Percentiles rank a stretch among this genome's conserved stretches.
Conservation (phyloP, 2,888 invertebrate genomes). For the Trissolcus japonicus region DNA sequence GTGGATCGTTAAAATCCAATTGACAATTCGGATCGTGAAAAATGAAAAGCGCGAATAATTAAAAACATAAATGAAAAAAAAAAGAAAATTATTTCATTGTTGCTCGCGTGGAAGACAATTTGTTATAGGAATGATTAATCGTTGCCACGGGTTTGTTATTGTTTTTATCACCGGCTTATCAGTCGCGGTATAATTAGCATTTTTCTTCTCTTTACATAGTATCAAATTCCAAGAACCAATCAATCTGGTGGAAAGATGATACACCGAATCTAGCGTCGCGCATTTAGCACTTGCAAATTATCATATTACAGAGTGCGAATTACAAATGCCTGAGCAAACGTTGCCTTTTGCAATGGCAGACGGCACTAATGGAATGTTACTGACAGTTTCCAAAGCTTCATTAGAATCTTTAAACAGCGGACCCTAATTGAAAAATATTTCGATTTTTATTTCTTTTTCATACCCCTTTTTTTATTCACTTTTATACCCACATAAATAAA, state of each 20-base stretch:
- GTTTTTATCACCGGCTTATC: too few relatives aligned
- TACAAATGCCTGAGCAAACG: constrained; percentile 10
- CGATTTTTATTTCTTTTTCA: background rate
- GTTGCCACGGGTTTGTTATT: too few relatives aligned
- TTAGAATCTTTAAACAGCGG: too few relatives aligned
- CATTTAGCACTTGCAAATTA: constrained; percentile 8
- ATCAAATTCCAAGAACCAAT: constrained; percentile 1
- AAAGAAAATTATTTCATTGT: too few relatives aligned
- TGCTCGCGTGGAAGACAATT: too few relatives aligned
- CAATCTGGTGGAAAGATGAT: constrained; percentile 2
- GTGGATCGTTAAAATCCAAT: too few relatives aligned
- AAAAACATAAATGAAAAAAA: too few relatives aligned
- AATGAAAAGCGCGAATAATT: too few relatives aligned
- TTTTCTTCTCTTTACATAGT: background rate
- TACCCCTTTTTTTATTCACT: background rate
- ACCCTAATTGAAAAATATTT: background rate
- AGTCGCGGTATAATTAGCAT: too few relatives aligned
- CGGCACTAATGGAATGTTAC: constrained; percentile 7
- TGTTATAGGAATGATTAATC: too few relatives aligned
- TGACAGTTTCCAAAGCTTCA: background rate
- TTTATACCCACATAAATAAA: background rate
- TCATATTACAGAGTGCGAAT: constrained; percentile 12
- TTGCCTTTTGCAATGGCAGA: background rate
- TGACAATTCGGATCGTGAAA: too few relatives aligned
- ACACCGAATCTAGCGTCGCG: background rate